phyloP scores from a whole-genome alignment of 2,113 vertebrate genomes.

The Pionites leucogaster region DNA sequence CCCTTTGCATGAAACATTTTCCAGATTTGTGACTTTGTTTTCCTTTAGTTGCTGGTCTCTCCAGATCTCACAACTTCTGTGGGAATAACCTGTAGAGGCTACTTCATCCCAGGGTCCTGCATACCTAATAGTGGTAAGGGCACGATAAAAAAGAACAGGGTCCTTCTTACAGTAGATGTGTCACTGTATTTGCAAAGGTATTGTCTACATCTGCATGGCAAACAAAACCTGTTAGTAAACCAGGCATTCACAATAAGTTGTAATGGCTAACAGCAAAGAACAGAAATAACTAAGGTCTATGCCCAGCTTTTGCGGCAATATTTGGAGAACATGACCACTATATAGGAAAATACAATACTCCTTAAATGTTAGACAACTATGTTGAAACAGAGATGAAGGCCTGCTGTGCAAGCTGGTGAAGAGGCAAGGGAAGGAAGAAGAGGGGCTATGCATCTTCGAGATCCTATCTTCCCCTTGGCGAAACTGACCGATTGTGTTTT shows the following conservation, averaged over 20 bases:
- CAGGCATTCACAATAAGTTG: neutral
- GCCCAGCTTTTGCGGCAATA: neutral
- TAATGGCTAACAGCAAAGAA: neutral
- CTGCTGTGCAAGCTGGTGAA: neutral
- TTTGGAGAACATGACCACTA: neutral
- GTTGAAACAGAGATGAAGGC: neutral
- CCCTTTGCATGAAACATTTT: neutral
- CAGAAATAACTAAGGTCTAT: neutral
- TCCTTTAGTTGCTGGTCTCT: neutral
- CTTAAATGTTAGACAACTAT: neutral
- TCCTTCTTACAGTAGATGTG: neutral
- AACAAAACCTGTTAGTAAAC: neutral
- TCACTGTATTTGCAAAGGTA: neutral
- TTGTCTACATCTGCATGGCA: neutral
- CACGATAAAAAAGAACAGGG: neutral
- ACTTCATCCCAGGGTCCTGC: neutral
- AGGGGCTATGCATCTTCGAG: conserved; percentile 10
- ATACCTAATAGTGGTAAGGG: neutral
- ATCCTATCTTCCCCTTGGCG: neutral
- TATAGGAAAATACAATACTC: neutral
- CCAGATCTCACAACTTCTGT: neutral
- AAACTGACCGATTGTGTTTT: conserved; percentile 46
- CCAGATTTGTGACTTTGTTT: neutral
- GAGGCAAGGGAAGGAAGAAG: neutral
- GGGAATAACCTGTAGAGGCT: neutral